Conservation (phyloP, 2,797 vertebrate species). For the Dryobates pubescens region DNA sequence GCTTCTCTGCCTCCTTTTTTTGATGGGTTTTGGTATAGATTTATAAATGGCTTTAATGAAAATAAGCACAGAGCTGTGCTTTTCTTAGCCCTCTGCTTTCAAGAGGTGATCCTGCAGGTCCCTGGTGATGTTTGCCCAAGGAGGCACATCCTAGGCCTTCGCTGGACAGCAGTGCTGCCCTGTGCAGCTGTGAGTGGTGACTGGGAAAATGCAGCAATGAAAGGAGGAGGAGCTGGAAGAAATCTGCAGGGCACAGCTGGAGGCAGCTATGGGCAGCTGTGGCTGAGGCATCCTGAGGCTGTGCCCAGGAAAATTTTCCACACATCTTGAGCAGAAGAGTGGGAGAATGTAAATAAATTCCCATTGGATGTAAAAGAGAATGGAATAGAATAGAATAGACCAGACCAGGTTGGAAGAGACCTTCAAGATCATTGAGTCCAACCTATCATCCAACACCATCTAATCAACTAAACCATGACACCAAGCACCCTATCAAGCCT, state of each 20-base stretch:
- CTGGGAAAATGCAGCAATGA: background rate
- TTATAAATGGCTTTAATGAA: conserved; percentile 33
- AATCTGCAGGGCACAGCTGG: background rate
- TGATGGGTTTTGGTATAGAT: conserved; percentile 62
- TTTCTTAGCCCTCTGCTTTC: background rate
- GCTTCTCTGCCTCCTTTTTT: conserved; percentile 69
- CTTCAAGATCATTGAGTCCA: no score
- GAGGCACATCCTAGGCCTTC: background rate
- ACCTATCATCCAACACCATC: no score
- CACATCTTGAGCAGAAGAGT: no score
- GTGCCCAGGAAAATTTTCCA: no score
- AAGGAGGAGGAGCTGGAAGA: background rate
- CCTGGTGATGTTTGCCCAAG: background rate
- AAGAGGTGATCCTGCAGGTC: background rate
- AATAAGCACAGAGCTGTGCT: background rate
- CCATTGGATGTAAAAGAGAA: no score
- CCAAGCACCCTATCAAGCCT: no score
- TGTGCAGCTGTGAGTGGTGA: accelerated
- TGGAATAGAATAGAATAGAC: no score
- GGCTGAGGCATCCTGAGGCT: background rate
- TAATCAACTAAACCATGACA: no score
- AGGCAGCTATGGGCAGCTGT: accelerated
- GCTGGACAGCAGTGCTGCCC: background rate
- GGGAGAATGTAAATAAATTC: no score
- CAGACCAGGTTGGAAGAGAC: no score